Evolutionary conservation across 2,888 invertebrate species (phyloP).

Genomic region (Ormyrus rosae): DNA sequence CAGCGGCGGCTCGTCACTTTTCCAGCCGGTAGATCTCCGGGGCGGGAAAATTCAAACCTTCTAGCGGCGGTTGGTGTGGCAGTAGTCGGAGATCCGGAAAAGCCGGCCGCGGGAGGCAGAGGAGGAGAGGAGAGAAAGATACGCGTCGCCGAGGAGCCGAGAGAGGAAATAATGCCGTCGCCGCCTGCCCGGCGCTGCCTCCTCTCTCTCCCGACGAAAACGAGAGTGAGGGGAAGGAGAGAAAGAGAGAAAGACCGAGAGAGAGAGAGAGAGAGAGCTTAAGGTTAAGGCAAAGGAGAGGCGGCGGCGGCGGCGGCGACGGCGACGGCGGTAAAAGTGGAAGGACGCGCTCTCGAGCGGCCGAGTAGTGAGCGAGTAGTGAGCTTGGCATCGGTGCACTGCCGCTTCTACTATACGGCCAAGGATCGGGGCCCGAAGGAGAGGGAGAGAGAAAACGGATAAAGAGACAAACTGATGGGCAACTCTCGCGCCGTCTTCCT

Average conservation of each 20-base stretch:
- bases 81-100: not conserved
- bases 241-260: conserved; percentile 25
- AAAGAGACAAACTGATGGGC: conserved; percentile 53
- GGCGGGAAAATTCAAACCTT: not conserved
- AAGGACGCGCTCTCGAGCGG: conserved; percentile 28
- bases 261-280: conserved; percentile 22
- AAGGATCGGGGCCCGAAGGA: conserved; percentile 38
- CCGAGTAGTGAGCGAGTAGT: conserved; percentile 3
- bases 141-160: conserved; percentile 10
- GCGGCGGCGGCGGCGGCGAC: conserved; percentile 45
- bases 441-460: conserved; percentile 48
- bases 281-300: conserved; percentile 50
- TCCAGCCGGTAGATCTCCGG: not conserved
- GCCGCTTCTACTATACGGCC: not conserved
- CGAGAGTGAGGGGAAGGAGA: conserved; percentile 42
- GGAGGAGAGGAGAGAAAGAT: not conserved
- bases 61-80: not conserved
- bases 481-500: not conserved
- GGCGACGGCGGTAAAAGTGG: conserved; percentile 36
- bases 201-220: conserved; percentile 29
- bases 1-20: not conserved
- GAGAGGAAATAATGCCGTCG: conserved; percentile 49
- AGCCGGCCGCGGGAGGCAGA: not conserved
- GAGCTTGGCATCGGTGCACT: not conserved
- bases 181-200: not conserved